phyloP scores from a whole-genome alignment of 1,140 invertebrate genomes.

The Medauroidea extradentata region DNA sequence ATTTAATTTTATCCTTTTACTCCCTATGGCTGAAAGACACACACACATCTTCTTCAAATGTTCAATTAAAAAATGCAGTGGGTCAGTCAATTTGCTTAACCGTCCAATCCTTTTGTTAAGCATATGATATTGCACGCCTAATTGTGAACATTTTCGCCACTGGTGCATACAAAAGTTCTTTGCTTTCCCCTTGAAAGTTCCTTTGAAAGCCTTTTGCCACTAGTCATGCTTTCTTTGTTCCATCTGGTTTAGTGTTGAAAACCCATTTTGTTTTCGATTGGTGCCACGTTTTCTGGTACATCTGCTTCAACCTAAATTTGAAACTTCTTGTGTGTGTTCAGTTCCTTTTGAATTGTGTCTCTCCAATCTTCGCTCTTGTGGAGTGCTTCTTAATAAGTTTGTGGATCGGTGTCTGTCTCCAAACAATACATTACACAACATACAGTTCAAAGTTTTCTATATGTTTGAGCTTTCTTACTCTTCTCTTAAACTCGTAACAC shows the following conservation, averaged over 20 bases:
- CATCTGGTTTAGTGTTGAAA: slow-evolving; percentile 27
- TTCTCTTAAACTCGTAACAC: background rate
- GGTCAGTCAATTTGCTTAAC: background rate
- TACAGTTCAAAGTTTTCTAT: background rate
- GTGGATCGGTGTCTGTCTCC: background rate
- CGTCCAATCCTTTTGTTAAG: background rate
- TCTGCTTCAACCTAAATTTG: background rate
- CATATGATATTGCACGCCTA: background rate
- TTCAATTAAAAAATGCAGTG: background rate
- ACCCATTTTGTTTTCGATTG: slow-evolving; percentile 22
- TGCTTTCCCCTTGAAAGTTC: background rate
- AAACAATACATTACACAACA: background rate
- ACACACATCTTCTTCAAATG: background rate
- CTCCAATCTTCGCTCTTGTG: background rate
- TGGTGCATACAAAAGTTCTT: slow-evolving; percentile 1
- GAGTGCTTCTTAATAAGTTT: background rate
- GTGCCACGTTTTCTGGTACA: background rate
- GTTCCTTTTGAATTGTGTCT: background rate
- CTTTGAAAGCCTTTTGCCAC: slow-evolving; percentile 28
- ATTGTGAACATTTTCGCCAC: background rate
- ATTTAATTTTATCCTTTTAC: background rate
- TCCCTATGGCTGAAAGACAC: background rate
- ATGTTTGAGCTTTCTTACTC: background rate
- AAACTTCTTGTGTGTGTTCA: background rate
- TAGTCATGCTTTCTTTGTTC: slow-evolving; percentile 25